Evolutionary conservation across 2,888 invertebrate genomes (phyloP).

Genomic region (Trichogramma dendrolimi): DNA sequence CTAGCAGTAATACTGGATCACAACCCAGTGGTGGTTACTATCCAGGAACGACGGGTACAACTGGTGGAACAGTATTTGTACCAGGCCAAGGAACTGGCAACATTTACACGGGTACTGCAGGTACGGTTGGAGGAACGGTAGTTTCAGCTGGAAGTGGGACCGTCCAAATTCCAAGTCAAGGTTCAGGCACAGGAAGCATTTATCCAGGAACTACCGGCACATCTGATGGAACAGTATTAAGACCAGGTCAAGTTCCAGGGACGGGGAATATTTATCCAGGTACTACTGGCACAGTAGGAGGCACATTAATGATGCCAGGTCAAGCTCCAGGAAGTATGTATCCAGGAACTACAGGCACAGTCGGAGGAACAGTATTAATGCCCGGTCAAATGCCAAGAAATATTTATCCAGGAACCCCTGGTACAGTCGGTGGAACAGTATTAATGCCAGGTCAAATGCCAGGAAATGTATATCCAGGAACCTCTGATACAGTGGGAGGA

Average conservation of each 20-base stretch:
- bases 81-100: conserved; percentile 14
- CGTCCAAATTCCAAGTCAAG: not conserved
- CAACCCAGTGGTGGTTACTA: not conserved
- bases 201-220: not conserved
- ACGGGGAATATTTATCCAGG: too few species aligned
- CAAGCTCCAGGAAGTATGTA: not conserved
- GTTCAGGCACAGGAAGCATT: conserved; percentile 5
- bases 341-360: too few species aligned
- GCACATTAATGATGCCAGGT: not conserved
- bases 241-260: not conserved
- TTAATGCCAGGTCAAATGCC: conserved; percentile 9
- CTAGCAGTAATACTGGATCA: not conserved
- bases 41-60: too few species aligned
- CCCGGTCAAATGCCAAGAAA: conserved; percentile 11
- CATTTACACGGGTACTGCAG: conserved; percentile 16
- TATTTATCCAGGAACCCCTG: conserved; percentile 17
- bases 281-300: too few species aligned
- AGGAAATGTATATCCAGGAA: conserved; percentile 2
- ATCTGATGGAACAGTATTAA: conserved; percentile 9
- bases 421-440: conserved; percentile 13
- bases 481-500: conserved; percentile 13
- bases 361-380: too few species aligned
- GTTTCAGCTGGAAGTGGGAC: not conserved
- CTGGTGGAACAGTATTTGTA: too few species aligned
- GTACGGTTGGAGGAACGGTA: conserved; percentile 13